Conservation (phyloP, 2,113 vertebrate species). For the Cromileptes altivelis region DNA sequence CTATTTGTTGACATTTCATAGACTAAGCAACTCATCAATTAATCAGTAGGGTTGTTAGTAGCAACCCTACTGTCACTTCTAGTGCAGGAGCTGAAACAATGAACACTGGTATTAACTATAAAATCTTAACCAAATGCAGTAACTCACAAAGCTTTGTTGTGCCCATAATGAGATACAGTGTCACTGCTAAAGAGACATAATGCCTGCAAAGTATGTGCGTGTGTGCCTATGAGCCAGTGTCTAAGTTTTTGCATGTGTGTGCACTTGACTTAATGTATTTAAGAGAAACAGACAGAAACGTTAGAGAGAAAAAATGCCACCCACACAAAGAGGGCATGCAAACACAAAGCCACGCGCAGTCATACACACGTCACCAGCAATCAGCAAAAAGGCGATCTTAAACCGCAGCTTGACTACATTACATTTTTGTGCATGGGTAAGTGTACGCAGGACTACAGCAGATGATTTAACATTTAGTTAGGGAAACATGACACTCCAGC, state of each 20-base stretch:
- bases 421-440: slow-evolving; percentile 48
- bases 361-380: slow-evolving; percentile 63
- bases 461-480: slow-evolving; percentile 72
- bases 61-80: not conserved
- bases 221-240: not conserved
- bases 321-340: slow-evolving; percentile 51
- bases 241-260: slow-evolving; percentile 9
- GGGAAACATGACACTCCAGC: slow-evolving; percentile 73
- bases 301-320: slow-evolving; percentile 25
- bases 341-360: slow-evolving; percentile 49
- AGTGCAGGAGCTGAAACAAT: not conserved
- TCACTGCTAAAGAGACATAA: not conserved
- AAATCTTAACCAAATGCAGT: slow-evolving; percentile 6
- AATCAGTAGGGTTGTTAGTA: not conserved
- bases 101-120: not conserved
- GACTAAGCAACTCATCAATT: not conserved
- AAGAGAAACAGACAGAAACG: slow-evolving; percentile 30
- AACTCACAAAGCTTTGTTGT: not conserved
- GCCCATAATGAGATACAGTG: not conserved
- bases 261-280: slow-evolving; percentile 28
- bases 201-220: not conserved
- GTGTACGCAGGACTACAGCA: slow-evolving; percentile 59
- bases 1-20: not conserved
- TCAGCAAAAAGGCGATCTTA: slow-evolving; percentile 64
- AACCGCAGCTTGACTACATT: slow-evolving; percentile 71